Base-by-base conservation (phyloP, 2,797 vertebrate genomes). In the Cuniculus paca region DNA sequence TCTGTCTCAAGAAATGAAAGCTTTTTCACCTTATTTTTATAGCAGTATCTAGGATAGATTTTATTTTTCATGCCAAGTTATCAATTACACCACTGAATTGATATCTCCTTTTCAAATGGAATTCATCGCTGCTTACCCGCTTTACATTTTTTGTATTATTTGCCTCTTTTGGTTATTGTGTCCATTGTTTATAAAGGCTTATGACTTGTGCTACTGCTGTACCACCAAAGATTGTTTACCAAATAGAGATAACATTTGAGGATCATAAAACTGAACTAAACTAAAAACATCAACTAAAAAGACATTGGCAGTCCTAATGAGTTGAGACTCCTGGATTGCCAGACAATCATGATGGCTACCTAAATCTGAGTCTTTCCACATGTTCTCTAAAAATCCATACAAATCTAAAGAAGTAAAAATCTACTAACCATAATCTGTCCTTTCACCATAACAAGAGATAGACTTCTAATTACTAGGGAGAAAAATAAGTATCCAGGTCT, bases 151-250 rank as follows among this genome's bases (percentile, higher is more conserved):
- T 56, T 45, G 39, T 8, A 82, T 95, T 95, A 56, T 75, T 42
- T 36, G 54, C 58, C 2, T 96, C 2, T 96, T 85, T 90, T 92
- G 88, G 65, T 90, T 90, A 79, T 50, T 90, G 9, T 42, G 45
- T 97, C 36, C 50, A 12, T 95, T 93, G 65, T 56, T 36, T 28
- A 13, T 58, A 50, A 95, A 84, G 24, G 22, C 13, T 96, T 96
- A 82, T 65, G 45, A 45, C 75, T 97, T 70, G 84, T 95, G 13
- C 75, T 75, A 45, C 52, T 96, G 39, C 61, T 84, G n/a, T 31
- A 22, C 31, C 61, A 65, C 31, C 39, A 83, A n/a, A 86, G 17
- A 17, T 54, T 54, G 54, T 54, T 17, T 54, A 19, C 54, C 54
- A 54, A 54, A 54, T 54, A 20, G 54, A 54, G 54, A 31, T 79